phyloP scores from a whole-genome alignment of 2,888 invertebrate genomes.

The Augochlorella aurata region DNA sequence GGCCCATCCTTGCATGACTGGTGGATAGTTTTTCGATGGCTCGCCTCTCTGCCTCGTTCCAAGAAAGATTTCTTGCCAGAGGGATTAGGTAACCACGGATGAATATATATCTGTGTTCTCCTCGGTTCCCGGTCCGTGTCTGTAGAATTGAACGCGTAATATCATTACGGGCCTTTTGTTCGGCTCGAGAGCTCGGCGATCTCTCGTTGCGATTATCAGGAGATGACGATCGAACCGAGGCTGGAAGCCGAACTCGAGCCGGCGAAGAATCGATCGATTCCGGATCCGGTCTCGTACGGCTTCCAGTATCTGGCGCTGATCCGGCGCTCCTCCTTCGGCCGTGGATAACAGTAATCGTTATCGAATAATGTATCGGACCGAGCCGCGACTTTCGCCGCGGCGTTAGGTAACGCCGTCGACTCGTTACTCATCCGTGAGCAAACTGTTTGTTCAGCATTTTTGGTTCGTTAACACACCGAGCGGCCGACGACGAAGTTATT shows the following conservation, averaged over 20 bases:
- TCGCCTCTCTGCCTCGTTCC: constrained; percentile 54
- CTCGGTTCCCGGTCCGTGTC: not conserved
- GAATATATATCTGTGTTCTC: constrained; percentile 11
- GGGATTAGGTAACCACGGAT: constrained; percentile 65
- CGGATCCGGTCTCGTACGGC: not conserved
- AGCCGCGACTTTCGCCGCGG: not conserved
- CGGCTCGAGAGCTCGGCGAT: not conserved
- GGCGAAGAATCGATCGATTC: not conserved
- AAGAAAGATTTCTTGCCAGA: constrained; percentile 62
- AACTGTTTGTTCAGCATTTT: not conserved
- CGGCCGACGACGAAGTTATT: not conserved
- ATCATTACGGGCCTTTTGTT: constrained; percentile 34
- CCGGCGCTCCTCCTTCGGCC: not conserved
- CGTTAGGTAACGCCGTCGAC: not conserved
- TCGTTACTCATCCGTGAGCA: not conserved
- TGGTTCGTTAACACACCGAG: too few relatives aligned
- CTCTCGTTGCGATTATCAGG: not conserved
- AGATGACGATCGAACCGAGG: too few relatives aligned
- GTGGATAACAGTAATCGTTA: not conserved
- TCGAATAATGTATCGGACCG: not conserved
- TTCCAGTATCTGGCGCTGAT: not conserved
- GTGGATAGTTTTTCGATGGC: not conserved
- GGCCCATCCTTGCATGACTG: constrained; percentile 16
- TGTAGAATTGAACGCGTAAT: constrained; percentile 35
- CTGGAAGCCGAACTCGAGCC: not conserved